Conservation (phyloP, 2,113 vertebrate species). For the Aphelocoma coerulescens region DNA sequence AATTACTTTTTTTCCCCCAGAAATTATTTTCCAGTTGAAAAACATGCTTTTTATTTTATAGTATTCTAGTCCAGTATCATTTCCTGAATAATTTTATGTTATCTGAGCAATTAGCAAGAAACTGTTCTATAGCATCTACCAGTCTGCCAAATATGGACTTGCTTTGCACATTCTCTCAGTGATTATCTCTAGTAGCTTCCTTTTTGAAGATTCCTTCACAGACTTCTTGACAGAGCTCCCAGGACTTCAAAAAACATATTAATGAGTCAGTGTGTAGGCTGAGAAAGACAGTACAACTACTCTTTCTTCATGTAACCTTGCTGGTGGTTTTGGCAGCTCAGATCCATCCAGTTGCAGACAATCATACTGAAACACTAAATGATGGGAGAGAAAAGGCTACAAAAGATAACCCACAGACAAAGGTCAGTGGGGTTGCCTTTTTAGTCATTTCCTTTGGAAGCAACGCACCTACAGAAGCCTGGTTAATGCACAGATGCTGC, state of each 20-base stretch:
- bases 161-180: not conserved
- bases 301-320: not conserved
- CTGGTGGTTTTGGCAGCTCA: not conserved
- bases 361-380: slow-evolving; percentile 22
- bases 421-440: not conserved
- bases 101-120: not conserved
- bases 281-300: not conserved
- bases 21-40: not conserved
- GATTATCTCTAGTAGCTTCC: not conserved
- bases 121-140: not conserved
- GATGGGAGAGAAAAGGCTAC: not conserved
- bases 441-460: slow-evolving; percentile 29
- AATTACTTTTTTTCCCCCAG: not conserved
- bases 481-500: not conserved
- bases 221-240: not conserved
- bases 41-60: not conserved
- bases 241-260: not conserved
- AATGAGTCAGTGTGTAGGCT: slow-evolving; percentile 27
- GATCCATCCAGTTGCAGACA: not conserved
- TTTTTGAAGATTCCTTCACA: slow-evolving; percentile 15
- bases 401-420: not conserved
- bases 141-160: not conserved
- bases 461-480: not conserved
- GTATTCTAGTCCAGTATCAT: not conserved
- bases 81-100: not conserved